Conservation (phyloP, 2,113 vertebrate species). For the Tachysurus fulvidraco region DNA sequence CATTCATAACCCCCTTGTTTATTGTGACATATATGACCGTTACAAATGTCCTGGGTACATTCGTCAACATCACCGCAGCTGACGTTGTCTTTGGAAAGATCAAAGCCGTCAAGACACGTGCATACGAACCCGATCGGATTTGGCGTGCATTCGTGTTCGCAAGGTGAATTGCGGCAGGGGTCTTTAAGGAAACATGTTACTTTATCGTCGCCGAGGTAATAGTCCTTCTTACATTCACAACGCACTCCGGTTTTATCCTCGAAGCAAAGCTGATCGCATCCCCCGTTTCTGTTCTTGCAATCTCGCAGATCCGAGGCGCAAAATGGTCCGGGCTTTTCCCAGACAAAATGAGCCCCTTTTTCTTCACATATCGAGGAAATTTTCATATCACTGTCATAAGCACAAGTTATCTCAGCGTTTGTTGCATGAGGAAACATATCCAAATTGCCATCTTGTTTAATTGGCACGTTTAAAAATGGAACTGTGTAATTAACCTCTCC, state of each 20-base stretch:
- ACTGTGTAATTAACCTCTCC: conserved; percentile 62
- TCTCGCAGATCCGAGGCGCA: conserved; percentile 50
- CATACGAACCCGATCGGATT: conserved; percentile 56
- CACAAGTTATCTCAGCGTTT: conserved; percentile 58
- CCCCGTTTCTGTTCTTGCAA: conserved; percentile 63
- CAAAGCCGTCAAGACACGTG: conserved; percentile 64
- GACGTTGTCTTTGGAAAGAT: conserved; percentile 57
- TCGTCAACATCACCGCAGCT: conserved; percentile 70
- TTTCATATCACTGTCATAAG: not conserved
- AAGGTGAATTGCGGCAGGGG: conserved; percentile 57
- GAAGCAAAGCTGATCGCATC: conserved; percentile 67
- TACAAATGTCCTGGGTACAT: conserved; percentile 60
- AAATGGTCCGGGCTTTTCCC: conserved; percentile 64
- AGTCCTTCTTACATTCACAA: conserved; percentile 67
- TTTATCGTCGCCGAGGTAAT: conserved; percentile 58
- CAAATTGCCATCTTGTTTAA: conserved; percentile 41
- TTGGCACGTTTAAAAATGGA: conserved; percentile 60
- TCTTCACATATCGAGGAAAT: conserved; percentile 8
- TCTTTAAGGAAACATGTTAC: conserved; percentile 57
- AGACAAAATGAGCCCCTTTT: conserved; percentile 34
- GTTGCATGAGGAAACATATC: conserved; percentile 65
- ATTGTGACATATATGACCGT: conserved; percentile 61
- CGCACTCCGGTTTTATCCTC: conserved; percentile 1
- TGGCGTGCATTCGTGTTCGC: conserved; percentile 61
- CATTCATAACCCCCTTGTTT: conserved; percentile 63